phyloP scores from a whole-genome alignment of 1,140 invertebrate genomes.

The Drosophila nikananu region DNA sequence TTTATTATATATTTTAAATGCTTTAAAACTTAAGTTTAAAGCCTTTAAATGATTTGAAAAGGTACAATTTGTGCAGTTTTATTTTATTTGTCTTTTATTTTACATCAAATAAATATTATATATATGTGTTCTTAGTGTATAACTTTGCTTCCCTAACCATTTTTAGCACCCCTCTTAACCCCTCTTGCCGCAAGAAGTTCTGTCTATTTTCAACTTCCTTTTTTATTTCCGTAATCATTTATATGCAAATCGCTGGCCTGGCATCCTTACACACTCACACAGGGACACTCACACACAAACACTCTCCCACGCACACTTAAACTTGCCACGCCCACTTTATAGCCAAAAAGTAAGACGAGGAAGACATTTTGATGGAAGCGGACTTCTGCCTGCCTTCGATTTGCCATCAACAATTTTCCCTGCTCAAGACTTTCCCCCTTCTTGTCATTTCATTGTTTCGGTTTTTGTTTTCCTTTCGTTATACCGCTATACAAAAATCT shows the following conservation, averaged over 20 bases:
- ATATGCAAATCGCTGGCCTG: conserved; percentile 79
- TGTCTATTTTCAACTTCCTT: conserved; percentile 82
- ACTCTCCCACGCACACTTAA: conserved; percentile 16
- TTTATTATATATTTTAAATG: too few relatives aligned
- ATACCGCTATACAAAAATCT: conserved; percentile 4
- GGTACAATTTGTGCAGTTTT: neutral
- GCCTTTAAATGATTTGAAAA: too few relatives aligned
- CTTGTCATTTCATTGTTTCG: conserved; percentile 43
- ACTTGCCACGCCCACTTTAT: conserved; percentile 34
- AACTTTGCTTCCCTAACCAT: neutral
- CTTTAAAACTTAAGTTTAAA: too few relatives aligned
- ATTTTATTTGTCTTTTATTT: neutral
- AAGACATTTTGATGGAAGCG: conserved; percentile 3
- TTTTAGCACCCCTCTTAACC: neutral
- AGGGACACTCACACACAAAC: conserved; percentile 1
- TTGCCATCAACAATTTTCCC: conserved; percentile 68
- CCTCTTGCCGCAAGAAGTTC: conserved; percentile 39
- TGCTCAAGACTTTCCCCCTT: conserved; percentile 27
- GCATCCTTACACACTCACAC: conserved; percentile 43
- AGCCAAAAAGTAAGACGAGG: conserved; percentile 11
- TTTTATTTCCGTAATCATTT: conserved; percentile 84
- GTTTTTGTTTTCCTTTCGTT: conserved; percentile 15
- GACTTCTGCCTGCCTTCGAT: conserved; percentile 51
- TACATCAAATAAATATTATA: neutral
- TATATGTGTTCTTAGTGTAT: neutral